Base-by-base conservation (phyloP, 2,888 invertebrate genomes). In the Calliopum simillimum region DNA sequence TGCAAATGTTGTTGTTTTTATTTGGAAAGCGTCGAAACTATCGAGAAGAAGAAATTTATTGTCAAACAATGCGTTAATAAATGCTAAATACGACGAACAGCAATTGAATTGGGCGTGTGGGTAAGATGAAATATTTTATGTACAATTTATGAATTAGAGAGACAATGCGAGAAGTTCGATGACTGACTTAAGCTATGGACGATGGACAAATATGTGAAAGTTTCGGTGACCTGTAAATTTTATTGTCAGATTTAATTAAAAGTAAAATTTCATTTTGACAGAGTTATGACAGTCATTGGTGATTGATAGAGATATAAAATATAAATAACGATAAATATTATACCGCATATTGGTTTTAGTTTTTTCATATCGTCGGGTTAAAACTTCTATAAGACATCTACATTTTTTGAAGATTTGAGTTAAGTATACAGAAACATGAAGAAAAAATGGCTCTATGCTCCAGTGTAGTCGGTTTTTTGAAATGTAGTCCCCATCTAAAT, bases 11-110 rank as follows among this genome's bases (percentile, higher is more conserved):
- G 59, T 49, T 14, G 58, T 33, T 46, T n/a, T 41, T 76, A 77
- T 81, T 82, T 81, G 81, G 79, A 82, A 81, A 81, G 81, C 80
- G 81, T 73, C 69, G 71, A 69, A 68, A 69, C 71, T 64, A 69
- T 69, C 49, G 69, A 69, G 73, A 77, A 81, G 66, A 81, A 79
- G 78, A 81, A 81, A 81, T 81, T 81, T 81, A 81, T 81, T 75
- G 79, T 76, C 81, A 77, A 81, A 77, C 76, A 79, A 77, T 79
- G 79, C 79, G 78, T 81, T 81, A 81, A 81, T 81, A 81, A 81
- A 81, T 25, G 53, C 21, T 64, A 65, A 65, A 23, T 65, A 55
- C 43, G 55, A 21, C 33, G 33, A 33, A 8, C 8, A 33, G 33
- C 33, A 8, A 44, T 53, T 56, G 56, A 55, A 33, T 33, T 44